These are phyloP conservation scores for Oncorhynchus tshawytscha DNA, from an alignment of 2,113 vertebrate genomes.

Conservation along the genomic window DNA sequence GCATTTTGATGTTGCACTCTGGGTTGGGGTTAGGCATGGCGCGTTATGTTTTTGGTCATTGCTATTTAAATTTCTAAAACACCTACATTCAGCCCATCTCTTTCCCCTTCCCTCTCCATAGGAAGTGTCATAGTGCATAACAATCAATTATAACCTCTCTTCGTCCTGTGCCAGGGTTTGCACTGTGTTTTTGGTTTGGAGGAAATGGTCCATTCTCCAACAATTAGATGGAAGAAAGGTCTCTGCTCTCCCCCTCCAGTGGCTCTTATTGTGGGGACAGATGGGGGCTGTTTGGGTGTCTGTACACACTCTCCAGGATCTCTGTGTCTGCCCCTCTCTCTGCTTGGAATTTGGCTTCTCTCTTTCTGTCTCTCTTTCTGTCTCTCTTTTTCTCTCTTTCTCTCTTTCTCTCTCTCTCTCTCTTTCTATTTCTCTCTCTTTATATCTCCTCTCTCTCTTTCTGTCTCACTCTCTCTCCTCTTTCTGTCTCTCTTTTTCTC, in stretches of 20 bases:
- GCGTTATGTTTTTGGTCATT: neutral
- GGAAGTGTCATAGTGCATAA: slow-evolving; percentile 5
- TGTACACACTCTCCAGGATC: neutral
- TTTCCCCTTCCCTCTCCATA: slow-evolving; percentile 4
- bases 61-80: neutral
- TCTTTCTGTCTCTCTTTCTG: neutral
- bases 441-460: neutral
- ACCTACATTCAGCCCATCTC: neutral
- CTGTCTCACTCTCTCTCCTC: neutral
- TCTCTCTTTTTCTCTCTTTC: neutral
- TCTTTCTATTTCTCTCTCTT: neutral
- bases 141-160: neutral
- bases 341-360: neutral
- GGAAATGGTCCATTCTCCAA: neutral
- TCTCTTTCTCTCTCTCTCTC: neutral
- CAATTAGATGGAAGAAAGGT: neutral
- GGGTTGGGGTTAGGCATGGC: neutral
- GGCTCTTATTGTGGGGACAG: slow-evolving; percentile 19
- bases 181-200: neutral
- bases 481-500: no score
- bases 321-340: neutral
- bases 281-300: slow-evolving; percentile 27
- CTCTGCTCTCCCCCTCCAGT: slow-evolving; percentile 1
- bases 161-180: neutral
- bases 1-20: neutral